Base-by-base conservation (phyloP, 2,888 invertebrate species). In the Synanthedon tipuliformis region DNA sequence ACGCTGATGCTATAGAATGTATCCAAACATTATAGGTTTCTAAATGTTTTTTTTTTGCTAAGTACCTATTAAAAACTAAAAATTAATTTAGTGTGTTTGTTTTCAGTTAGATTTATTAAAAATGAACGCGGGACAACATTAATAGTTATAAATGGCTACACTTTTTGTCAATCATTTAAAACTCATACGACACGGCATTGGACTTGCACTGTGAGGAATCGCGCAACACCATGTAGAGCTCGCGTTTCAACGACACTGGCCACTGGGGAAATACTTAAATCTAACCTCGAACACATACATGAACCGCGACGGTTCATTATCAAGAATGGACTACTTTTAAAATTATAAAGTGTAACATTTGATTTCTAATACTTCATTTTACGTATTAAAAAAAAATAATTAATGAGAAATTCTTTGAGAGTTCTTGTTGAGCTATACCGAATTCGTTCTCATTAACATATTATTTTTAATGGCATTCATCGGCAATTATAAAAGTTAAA, bases 161-260 rank as follows among this genome's bases (percentile, higher is more conserved):
- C 69, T 0, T 73, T 62, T 51, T 65, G 64, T 51, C 40, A 50
- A 51, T 10, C 15, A 15, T 7, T 51, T 54, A 1, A 58, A 54
- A 13, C 13, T 49, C 12, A 7, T 10, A 56, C 7, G 2, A 64
- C 61, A 0, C 50, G 54, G 3, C 53, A 57, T 1, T 73, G 73
- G 71, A 52, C 62, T 1, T 72, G 72, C 41, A 51, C 50, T 10
- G n/a, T 62, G 10, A 49, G 3, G 4, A 23, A 23, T 12, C 49
- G 7, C 2, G 8, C 34, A 5, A 18, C 49, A 23, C 23, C 10
- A 5, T 49, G 49, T 16, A 16, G 11, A 49, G 49, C 49, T 16
- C 16, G 12, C 16, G 23, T 49, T 13, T 13, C 10, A 49, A 49
- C 23, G 23, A 12, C 12, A 8, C 16, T 16, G 16, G 16, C 13